Evolutionary conservation across 2,888 invertebrate genomes (phyloP).

Genomic region (Dasypogon diadema): DNA sequence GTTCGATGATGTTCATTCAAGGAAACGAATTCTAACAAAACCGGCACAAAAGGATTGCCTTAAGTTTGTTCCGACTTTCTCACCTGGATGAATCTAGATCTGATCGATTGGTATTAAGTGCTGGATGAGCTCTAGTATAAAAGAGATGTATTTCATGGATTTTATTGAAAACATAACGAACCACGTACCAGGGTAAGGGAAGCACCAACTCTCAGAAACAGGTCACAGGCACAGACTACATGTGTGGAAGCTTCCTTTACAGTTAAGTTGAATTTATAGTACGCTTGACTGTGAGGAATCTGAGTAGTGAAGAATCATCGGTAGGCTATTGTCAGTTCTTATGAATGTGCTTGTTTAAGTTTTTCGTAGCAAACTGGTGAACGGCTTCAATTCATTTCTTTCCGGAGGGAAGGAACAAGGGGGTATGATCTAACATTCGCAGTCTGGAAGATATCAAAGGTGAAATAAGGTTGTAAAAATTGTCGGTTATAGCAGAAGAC

Average conservation of each 20-base stretch:
- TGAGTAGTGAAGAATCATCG: constrained; percentile 4
- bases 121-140: background rate
- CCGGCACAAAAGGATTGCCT: background rate
- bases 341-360: background rate
- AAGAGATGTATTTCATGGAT: background rate
- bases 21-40: background rate
- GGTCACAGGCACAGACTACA: constrained; percentile 22
- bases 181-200: constrained; percentile 42
- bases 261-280: background rate
- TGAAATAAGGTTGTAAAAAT: constrained; percentile 32
- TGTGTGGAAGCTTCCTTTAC: background rate
- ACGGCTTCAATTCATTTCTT: no score
- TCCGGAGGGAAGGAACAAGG: background rate
- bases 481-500: background rate
- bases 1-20: background rate
- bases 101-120: background rate
- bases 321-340: background rate
- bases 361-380: background rate
- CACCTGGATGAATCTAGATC: background rate
- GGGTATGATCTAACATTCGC: background rate
- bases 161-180: background rate
- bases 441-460: background rate
- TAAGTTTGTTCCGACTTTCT: background rate
- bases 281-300: background rate
- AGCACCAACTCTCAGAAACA: constrained; percentile 29